Conservation (phyloP, 2,888 invertebrate species). For the Microplitis deprimator region DNA sequence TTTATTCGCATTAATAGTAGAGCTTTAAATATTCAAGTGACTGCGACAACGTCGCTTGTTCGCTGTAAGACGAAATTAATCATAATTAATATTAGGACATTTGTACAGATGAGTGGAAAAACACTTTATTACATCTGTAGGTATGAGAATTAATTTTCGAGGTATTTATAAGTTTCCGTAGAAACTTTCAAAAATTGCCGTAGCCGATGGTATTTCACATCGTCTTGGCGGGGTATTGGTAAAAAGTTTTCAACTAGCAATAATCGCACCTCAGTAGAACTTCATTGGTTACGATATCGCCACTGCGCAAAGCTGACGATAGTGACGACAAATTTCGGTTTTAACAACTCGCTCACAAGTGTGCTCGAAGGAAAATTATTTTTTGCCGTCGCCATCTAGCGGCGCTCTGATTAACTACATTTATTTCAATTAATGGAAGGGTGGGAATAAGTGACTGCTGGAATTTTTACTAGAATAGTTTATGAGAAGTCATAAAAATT, state of each 20-base stretch:
- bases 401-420: background rate
- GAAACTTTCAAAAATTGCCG: constrained; percentile 87
- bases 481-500: too few species aligned
- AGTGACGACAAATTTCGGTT: fast-evolving
- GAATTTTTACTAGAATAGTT: background rate
- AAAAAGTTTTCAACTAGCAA: constrained; percentile 94
- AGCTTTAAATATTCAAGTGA: fast-evolving
- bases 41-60: too few species aligned
- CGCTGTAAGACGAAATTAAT: too few species aligned
- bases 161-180: constrained; percentile 65
- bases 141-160: constrained; percentile 33
- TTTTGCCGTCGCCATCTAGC: constrained; percentile 8
- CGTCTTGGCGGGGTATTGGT: constrained; percentile 91
- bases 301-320: constrained; percentile 88
- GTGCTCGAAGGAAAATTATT: background rate
- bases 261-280: constrained; percentile 90
- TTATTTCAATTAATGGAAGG: too few species aligned
- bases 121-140: too few species aligned
- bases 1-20: too few species aligned
- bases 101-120: too few species aligned
- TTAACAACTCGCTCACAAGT: constrained; percentile 37
- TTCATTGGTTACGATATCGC: constrained; percentile 93
- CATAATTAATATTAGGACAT: too few species aligned
- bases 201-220: constrained; percentile 89
- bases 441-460: background rate